Evolutionary conservation across 1,140 invertebrate genomes (phyloP), one percentile per base, ranked within the genome.

Genomic region (Drosophila nannoptera): DNA sequence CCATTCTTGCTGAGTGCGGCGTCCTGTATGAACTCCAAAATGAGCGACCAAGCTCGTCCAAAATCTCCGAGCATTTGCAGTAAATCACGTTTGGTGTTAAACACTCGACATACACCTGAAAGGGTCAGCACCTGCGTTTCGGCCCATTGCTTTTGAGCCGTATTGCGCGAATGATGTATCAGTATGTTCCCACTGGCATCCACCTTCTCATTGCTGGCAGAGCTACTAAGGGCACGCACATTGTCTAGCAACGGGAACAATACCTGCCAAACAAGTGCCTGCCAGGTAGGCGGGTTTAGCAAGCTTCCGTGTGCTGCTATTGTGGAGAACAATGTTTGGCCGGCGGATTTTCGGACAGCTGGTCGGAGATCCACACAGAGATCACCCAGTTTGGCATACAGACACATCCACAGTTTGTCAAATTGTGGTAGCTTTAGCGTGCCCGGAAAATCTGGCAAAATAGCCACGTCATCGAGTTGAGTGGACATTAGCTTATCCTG

Each of bases 61-160:
- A 98, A 99, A 91, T 99, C 97, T 0, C 96, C 96, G 14, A 98
- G 90, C 48, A 94, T 93, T 86, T 95, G 94, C 5, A 99, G 90
- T 48, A 97, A 90, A 75, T 95, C 94, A 67, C 97, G 92, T 89
- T 98, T 97, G 0, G 96, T 96, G 87, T 97, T 97, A 90, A 99
- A 98, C 8, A 96, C 93, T 8, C 93, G 89, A 5, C 92, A 93
- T 40, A 93, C 93, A 0, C 93, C 93, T 0, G 93, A 93, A 0
- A 94, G 73, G 0, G 92, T 93, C 40, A 93, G 75, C 22, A 93
- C 92, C 91, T 97, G 96, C 5, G 98, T 99, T 90, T 99, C 98
- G 6, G 98, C 97, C 98, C 98, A 99, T 89, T 99, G 98, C 87
- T 99, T 99, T 88, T 99, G 97, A 12, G 98, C 97, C 0, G 98